phyloP scores from a whole-genome alignment of 2,113 vertebrate genomes.

The Galemys pyrenaicus region DNA sequence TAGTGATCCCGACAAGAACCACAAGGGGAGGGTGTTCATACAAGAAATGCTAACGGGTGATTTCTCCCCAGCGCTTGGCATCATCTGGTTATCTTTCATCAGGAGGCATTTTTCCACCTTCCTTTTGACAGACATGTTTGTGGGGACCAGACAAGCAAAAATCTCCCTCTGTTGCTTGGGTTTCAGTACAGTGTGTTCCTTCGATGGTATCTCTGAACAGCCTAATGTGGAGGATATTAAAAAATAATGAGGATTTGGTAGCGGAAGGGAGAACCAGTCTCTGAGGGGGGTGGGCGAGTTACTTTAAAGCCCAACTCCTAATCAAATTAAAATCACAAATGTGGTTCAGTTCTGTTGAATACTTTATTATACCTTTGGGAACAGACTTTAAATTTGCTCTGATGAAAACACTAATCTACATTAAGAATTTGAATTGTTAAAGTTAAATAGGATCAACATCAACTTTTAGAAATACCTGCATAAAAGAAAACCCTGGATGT shows the following conservation, averaged over 20 bases:
- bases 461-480: slow-evolving; percentile 38
- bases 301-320: slow-evolving; percentile 47
- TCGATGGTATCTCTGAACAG: slow-evolving; percentile 74
- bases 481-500: background rate
- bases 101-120: slow-evolving; percentile 56
- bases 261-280: slow-evolving; percentile 55
- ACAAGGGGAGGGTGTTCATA: slow-evolving; percentile 32
- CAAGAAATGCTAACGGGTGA: slow-evolving; percentile 38
- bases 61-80: slow-evolving; percentile 58
- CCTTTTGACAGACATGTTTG: slow-evolving; percentile 58
- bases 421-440: slow-evolving; percentile 45
- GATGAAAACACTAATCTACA: background rate
- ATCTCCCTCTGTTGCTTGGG: slow-evolving; percentile 64
- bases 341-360: slow-evolving; percentile 35
- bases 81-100: slow-evolving; percentile 61
- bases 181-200: slow-evolving; percentile 73
- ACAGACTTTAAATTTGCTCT: background rate
- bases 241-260: slow-evolving; percentile 78
- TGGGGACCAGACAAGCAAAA: slow-evolving; percentile 66
- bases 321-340: slow-evolving; percentile 71
- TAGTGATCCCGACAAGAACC: slow-evolving; percentile 43
- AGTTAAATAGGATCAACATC: background rate
- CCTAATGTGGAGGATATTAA: slow-evolving; percentile 73
- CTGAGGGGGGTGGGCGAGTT: slow-evolving; percentile 40
- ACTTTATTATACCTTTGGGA: slow-evolving; percentile 30